Percentiles rank a stretch among this genome's conserved stretches.
These are phyloP conservation scores for Drosophila prolongata DNA, from an alignment of 2,888 invertebrate genomes.

Conservation along the genomic window DNA sequence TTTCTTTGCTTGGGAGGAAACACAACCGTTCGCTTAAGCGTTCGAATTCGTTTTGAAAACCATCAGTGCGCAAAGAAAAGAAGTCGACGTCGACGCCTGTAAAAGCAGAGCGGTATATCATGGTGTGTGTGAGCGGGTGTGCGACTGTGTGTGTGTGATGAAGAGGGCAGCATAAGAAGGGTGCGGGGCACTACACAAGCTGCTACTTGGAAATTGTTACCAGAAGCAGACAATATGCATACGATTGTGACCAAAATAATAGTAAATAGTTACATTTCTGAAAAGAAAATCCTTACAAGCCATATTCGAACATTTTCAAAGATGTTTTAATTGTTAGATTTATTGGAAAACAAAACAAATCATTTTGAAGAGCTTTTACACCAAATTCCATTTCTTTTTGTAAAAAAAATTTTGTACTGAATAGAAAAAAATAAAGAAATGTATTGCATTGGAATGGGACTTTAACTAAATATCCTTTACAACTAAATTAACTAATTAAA, in stretches of 20 bases:
- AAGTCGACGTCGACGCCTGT: constrained; percentile 51
- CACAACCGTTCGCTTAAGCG: constrained; percentile 71
- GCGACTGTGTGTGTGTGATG: constrained; percentile 3
- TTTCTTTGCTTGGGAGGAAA: constrained; percentile 37
- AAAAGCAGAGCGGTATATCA: constrained; percentile 24
- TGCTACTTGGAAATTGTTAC: constrained; percentile 43
- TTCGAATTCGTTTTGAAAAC: constrained; percentile 74
- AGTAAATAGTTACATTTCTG: not conserved
- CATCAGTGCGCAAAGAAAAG: constrained; percentile 53
- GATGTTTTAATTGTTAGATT: too few relatives aligned
- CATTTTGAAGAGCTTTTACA: too few relatives aligned
- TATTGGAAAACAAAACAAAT: too few relatives aligned
- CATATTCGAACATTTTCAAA: too few relatives aligned
- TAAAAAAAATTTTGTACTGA: too few relatives aligned
- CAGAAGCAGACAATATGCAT: constrained; percentile 51
- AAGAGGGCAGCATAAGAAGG: constrained; percentile 17
- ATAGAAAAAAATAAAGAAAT: too few relatives aligned
- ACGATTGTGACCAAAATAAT: constrained; percentile 7
- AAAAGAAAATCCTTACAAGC: too few relatives aligned
- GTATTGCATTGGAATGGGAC: too few relatives aligned
- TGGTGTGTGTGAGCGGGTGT: constrained; percentile 5
- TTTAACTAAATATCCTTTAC: too few relatives aligned
- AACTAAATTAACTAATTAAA: too few relatives aligned
- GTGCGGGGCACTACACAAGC: constrained; percentile 20
- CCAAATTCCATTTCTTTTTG: too few relatives aligned